Evolutionary conservation across 1,140 invertebrate genomes (phyloP), one percentile per base, ranked within the genome.

Genomic region (Polyergus mexicanus): DNA sequence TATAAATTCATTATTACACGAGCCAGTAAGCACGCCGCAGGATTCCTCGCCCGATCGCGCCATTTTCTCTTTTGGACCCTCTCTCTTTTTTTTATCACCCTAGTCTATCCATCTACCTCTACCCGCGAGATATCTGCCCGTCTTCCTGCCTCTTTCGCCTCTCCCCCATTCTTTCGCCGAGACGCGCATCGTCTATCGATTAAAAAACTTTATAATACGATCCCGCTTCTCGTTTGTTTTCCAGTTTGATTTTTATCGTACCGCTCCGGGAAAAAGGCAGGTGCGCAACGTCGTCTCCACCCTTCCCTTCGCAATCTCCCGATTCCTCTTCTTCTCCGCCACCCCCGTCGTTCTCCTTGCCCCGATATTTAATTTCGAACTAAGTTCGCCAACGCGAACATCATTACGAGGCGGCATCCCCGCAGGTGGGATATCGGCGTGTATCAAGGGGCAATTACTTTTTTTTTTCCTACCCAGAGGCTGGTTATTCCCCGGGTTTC

Each of bases 181-280:
- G 78, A 85, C 60, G 87, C 63, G 88, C 90, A 90, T 90, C 88
- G 91, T 92, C 87, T 91, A 94, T 94, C 93, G 94, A 94, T 94
- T 94, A 93, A 94, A 93, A 94, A 94, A 94, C 90, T 94, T 94
- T 94, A 93, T 94, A 94, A 94, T 94, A 91, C 92, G 92, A 93
- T 92, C 92, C 88, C 88, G 56, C 80, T 84, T 41, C 88, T 87
- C 87, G 87, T 93, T 93, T 92, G 89, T 93, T 94, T 93, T 91
- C 87, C 89, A 91, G 92, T 94, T 94, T 92, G 90, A 94, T 93
- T 94, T 94, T 93, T 94, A 91, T 91, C 89, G 65, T 85, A 84
- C 80, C 25, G 78, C 77, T 69, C 56, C 86, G 89, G 89, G 84
- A 90, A 91, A 91, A 84, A 81, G 80, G 84, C 89, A 91, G 89